Evolutionary conservation across 2,113 vertebrate genomes (phyloP).

Genomic region (Siniperca chuatsi): DNA sequence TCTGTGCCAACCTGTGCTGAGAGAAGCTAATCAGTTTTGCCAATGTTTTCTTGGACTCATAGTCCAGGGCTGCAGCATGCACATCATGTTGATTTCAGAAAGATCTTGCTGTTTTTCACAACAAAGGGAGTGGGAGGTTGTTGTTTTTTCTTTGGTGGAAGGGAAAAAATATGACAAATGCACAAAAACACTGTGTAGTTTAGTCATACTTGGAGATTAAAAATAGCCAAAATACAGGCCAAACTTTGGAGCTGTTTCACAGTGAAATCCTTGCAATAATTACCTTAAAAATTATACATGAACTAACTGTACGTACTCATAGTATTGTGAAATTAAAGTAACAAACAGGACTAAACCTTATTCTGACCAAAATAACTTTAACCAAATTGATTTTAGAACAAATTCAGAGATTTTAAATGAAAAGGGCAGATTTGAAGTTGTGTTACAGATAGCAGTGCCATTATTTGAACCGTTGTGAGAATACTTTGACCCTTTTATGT

Average conservation of each 20-base stretch:
- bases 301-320: constrained; percentile 29
- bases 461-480: constrained; percentile 21
- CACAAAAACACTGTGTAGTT: constrained; percentile 23
- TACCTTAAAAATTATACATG: not conserved
- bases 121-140: not conserved
- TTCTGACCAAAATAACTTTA: constrained; percentile 43
- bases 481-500: constrained; percentile 26
- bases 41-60: constrained; percentile 30
- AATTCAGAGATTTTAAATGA: constrained; percentile 4
- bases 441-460: constrained; percentile 27
- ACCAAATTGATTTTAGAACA: constrained; percentile 30
- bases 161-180: constrained; percentile 21
- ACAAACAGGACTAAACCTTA: not conserved
- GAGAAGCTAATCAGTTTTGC: constrained; percentile 22
- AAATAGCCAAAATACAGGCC: constrained; percentile 28
- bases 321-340: constrained; percentile 20
- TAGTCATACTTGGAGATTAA: constrained; percentile 22
- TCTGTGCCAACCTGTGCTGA: constrained; percentile 37
- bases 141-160: constrained; percentile 11
- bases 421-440: constrained; percentile 7
- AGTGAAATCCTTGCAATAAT: constrained; percentile 53
- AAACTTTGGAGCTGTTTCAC: constrained; percentile 34
- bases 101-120: not conserved
- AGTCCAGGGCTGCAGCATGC: constrained; percentile 28
- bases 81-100: constrained; percentile 15